These are phyloP conservation scores for Myotis brandtii DNA, from an alignment of 2,113 vertebrate species.

Conservation along the genomic window DNA sequence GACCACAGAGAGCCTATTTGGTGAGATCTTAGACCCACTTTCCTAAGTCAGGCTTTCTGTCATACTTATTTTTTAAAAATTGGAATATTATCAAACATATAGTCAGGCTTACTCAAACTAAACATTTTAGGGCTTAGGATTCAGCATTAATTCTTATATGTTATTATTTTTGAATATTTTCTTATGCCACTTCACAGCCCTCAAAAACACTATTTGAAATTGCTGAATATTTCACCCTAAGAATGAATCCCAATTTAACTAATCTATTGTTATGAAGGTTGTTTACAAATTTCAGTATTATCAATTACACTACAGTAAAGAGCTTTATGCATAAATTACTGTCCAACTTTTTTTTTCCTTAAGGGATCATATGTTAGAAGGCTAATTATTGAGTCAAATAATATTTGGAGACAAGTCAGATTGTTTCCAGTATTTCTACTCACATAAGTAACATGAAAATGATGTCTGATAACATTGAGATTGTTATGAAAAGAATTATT, in stretches of 20 bases:
- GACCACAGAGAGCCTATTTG: neutral
- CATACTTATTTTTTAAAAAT: neutral
- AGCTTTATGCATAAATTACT: neutral
- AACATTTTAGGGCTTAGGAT: no score
- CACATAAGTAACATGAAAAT: neutral
- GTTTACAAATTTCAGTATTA: neutral
- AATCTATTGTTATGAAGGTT: neutral
- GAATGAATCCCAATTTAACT: neutral
- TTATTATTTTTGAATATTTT: conserved; percentile 5
- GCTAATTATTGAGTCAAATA: neutral
- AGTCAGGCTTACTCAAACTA: no score
- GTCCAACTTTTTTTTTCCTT: neutral
- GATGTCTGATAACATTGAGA: neutral
- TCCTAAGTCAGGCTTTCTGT: neutral
- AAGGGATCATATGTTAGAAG: neutral
- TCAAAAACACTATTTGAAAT: conserved; percentile 7
- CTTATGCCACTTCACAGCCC: neutral
- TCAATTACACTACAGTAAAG: neutral
- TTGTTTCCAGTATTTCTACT: neutral
- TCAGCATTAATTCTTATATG: neutral
- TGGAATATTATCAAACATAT: neutral
- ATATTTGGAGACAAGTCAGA: neutral
- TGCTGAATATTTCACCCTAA: neutral
- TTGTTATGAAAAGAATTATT: neutral
- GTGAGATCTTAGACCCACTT: neutral